A percentile compares a stretch with the other conserved stretches of the same genome.
Evolutionary conservation across 2,113 vertebrate species (phyloP).

Genomic region (Falco punctatus): DNA sequence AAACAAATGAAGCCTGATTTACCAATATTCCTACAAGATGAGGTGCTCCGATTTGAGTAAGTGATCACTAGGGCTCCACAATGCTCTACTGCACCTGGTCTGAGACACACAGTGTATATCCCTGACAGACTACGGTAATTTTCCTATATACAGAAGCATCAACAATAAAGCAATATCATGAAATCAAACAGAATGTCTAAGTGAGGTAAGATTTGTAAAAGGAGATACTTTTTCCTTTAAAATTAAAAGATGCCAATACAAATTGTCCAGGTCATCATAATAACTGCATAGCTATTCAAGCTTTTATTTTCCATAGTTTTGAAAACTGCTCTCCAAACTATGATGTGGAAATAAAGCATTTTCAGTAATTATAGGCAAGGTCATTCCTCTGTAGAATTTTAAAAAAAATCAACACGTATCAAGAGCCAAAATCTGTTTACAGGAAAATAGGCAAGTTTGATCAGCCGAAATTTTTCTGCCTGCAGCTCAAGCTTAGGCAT

Average conservation of each 20-base stretch:
- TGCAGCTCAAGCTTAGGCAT: neutral
- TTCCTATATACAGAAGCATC: neutral
- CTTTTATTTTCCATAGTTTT: neutral
- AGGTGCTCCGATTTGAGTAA: neutral
- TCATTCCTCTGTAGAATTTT: neutral
- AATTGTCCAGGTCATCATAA: neutral
- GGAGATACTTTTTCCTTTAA: neutral
- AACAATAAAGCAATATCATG: neutral
- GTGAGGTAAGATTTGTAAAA: neutral
- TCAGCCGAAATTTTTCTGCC: neutral
- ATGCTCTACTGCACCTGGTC: neutral
- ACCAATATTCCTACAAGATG: neutral
- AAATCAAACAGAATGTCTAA: neutral
- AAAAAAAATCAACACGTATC: neutral
- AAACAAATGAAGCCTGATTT: neutral
- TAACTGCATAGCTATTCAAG: neutral
- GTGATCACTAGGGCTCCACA: neutral
- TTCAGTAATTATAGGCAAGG: neutral
- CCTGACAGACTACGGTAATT: neutral
- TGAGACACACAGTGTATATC: neutral
- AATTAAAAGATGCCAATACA: neutral
- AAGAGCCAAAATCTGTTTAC: neutral
- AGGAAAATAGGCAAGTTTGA: neutral
- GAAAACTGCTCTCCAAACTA: neutral
- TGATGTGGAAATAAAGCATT: neutral